Base-by-base conservation (phyloP, 1,140 invertebrate species). In the Homalodisca vitripennis region DNA sequence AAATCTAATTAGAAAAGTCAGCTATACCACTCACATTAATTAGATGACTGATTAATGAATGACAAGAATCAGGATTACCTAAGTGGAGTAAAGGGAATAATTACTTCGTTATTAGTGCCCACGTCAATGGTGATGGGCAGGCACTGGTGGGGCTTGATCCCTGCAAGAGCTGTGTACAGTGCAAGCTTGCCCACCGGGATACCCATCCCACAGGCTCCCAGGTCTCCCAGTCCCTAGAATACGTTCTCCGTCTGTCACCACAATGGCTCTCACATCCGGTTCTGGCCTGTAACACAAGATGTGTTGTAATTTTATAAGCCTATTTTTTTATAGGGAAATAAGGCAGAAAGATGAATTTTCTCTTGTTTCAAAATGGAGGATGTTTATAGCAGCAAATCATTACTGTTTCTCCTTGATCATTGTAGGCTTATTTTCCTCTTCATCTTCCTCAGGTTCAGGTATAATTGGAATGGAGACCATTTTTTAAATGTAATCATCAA, bases 141-240 rank as follows among this genome's bases (percentile, higher is more conserved):
- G 77, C 93, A 96, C 76, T 94, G 90, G 76, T 96, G 89, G 0
- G 96, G 96, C 77, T 96, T 94, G 70, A 98, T 94, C 10, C 95
- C 94, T 32, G 93, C 95, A 57, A 98, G 79, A 0, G 94, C 95
- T 0, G 95, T 97, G 78, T 98, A 98, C 6, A 98, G 81, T 1
- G 94, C 87, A 64, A 98, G 81, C 82, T 98, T 98, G 48, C 96
- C 96, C 14, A 98, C 92, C 20, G 95, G 95, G 74, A 98, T 98
- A 60, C 95, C 96, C 92, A 97, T 97, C 1, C 96, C 96, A 77
- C 93, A 95, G 3, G 94, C 93, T 3, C 96, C 96, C 24, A 97
- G 84, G 79, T 98, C 96, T 22, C 96, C 96, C 24, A 27, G 98
- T 82, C 76, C 96, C 96, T 69, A 98, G 81, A 74, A 98, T 98